These are phyloP conservation scores for Nasonia oneida DNA, from an alignment of 2,888 invertebrate genomes.

Conservation along the genomic window DNA sequence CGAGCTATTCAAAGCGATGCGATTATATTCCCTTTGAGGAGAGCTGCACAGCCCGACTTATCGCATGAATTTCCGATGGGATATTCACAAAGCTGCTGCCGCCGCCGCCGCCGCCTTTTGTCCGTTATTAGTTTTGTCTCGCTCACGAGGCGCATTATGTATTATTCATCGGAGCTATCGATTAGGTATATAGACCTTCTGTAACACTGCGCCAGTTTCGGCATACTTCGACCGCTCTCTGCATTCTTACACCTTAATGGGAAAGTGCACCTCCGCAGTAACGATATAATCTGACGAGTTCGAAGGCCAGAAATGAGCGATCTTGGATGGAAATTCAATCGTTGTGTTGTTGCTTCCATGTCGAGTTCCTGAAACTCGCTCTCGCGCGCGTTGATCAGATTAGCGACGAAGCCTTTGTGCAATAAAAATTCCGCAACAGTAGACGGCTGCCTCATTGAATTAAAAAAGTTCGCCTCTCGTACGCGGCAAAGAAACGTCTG, in stretches of 20 bases:
- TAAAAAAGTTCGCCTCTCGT: background rate
- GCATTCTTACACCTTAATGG: background rate
- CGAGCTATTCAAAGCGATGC: background rate
- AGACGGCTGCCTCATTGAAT: background rate
- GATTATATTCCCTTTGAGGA: background rate
- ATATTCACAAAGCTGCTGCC: background rate
- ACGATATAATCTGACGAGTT: background rate
- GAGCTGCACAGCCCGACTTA: background rate
- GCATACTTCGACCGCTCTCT: background rate
- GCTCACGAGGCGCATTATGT: conserved; percentile 9
- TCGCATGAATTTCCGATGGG: conserved; percentile 11
- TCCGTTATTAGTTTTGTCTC: conserved; percentile 45
- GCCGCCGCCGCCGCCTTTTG: background rate
- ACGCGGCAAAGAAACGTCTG: background rate
- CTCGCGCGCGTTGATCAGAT: background rate
- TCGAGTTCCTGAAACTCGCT: too few species aligned
- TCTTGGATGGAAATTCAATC: background rate
- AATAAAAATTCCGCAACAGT: background rate
- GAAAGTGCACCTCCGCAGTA: background rate
- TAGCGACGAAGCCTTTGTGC: background rate
- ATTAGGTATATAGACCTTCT: conserved; percentile 36
- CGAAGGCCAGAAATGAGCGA: background rate
- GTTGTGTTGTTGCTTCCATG: too few species aligned
- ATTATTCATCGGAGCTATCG: conserved; percentile 54
- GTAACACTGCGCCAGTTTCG: conserved; percentile 5